phyloP scores from a whole-genome alignment of 2,797 vertebrate species.

The Liasis olivaceus region DNA sequence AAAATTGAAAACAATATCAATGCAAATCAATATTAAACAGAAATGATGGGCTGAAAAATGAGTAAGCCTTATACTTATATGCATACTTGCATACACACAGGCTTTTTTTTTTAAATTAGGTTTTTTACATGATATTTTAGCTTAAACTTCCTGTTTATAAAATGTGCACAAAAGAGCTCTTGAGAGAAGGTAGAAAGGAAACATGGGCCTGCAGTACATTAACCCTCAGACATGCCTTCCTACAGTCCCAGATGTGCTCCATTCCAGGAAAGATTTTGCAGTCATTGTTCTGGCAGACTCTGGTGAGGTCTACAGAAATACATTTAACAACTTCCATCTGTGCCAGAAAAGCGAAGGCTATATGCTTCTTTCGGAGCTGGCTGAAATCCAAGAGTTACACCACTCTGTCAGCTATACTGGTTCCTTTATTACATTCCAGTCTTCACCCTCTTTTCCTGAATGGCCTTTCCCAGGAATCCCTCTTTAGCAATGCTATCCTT shows the following conservation, averaged over 20 bases:
- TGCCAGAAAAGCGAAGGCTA: conserved; percentile 48
- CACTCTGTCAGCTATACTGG: conserved; percentile 52
- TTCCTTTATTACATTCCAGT: conserved; percentile 54
- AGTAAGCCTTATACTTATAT: background rate
- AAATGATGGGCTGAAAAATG: background rate
- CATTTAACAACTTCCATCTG: conserved; percentile 64
- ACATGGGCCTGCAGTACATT: conserved; percentile 26
- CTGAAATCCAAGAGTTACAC: conserved; percentile 60
- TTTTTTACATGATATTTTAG: background rate
- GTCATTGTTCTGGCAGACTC: conserved; percentile 24
- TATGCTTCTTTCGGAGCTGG: conserved; percentile 37
- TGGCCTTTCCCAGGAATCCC: conserved; percentile 61
- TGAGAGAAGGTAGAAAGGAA: conserved; percentile 31
- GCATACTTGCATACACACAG: background rate
- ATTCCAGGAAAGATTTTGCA: conserved; percentile 42
- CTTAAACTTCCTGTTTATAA: conserved; percentile 9
- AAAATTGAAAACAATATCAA: background rate
- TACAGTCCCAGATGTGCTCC: conserved; percentile 41
- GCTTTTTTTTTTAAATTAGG: background rate
- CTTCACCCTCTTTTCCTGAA: conserved; percentile 37
- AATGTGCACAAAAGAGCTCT: background rate
- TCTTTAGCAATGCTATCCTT: conserved; percentile 60
- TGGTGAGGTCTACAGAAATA: conserved; percentile 48
- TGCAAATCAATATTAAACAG: background rate
- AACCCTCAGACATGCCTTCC: conserved; percentile 25